A percentile compares a stretch with the other conserved stretches of the same genome.
These are phyloP conservation scores for Polyploca ridens DNA, from an alignment of 2,888 invertebrate species.

Conservation along the genomic window DNA sequence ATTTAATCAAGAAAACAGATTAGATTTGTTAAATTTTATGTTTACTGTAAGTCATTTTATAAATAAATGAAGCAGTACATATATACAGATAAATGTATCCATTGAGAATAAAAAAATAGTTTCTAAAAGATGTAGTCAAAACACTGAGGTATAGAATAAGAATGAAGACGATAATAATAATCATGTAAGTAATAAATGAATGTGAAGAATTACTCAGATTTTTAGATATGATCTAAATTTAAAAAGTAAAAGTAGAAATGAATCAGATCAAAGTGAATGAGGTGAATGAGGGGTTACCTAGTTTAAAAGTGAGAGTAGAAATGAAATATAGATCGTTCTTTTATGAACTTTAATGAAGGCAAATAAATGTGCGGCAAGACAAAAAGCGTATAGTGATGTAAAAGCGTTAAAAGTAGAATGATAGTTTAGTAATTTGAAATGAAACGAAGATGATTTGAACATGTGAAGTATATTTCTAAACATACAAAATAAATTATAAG, in stretches of 20 bases:
- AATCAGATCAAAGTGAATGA: too few relatives aligned
- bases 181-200: too few relatives aligned
- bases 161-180: too few relatives aligned
- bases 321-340: slow-evolving; percentile 13
- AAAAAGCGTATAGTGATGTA: slow-evolving; percentile 1
- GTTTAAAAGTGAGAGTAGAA: background rate
- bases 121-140: too few relatives aligned
- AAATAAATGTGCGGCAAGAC: background rate
- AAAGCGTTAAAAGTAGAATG: background rate
- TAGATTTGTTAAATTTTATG: too few relatives aligned
- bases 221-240: too few relatives aligned
- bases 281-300: too few relatives aligned
- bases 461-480: slow-evolving; percentile 35
- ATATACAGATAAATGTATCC: slow-evolving; percentile 3
- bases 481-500: slow-evolving; percentile 21
- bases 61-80: background rate
- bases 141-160: too few relatives aligned
- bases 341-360: background rate
- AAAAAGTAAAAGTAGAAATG: too few relatives aligned
- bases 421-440: slow-evolving; percentile 36
- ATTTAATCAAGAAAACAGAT: too few relatives aligned
- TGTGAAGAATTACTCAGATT: too few relatives aligned
- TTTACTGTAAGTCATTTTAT: too few relatives aligned
- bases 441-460: slow-evolving; percentile 47
- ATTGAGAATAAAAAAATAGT: background rate